phyloP scores from a whole-genome alignment of 2,888 invertebrate species.

The Trichopoda pennipes region DNA sequence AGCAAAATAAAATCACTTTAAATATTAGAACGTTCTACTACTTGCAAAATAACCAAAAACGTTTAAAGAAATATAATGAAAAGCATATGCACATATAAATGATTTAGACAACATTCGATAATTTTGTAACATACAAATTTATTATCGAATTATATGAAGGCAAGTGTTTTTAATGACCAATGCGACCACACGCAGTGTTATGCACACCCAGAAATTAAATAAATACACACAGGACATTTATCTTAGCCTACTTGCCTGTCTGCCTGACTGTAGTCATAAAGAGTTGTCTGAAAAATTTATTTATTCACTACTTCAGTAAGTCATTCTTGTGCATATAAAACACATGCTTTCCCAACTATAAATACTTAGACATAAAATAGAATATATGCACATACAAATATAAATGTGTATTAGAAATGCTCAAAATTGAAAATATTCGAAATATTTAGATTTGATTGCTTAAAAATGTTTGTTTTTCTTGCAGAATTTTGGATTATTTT shows the following conservation, averaged over 20 bases:
- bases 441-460: too few relatives aligned
- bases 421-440: neutral
- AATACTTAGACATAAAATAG: neutral
- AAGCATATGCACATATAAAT: too few relatives aligned
- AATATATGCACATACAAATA: too few relatives aligned
- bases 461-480: neutral
- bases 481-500: too few relatives aligned
- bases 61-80: too few relatives aligned
- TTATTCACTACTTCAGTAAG: constrained; percentile 4
- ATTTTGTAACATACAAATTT: neutral
- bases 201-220: constrained; percentile 29
- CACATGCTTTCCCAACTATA: constrained; percentile 19
- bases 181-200: neutral
- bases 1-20: too few relatives aligned
- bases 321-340: constrained; percentile 31
- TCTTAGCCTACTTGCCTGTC: neutral
- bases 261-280: constrained; percentile 5
- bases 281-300: constrained; percentile 3
- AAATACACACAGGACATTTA: constrained; percentile 20
- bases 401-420: neutral
- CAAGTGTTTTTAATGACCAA: constrained; percentile 10
- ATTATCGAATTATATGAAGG: constrained; percentile 6
- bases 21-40: too few relatives aligned
- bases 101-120: neutral
- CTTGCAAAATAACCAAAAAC: too few relatives aligned